Evolutionary conservation across 2,113 vertebrate genomes (phyloP).

Genomic region (Sturnus vulgaris): DNA sequence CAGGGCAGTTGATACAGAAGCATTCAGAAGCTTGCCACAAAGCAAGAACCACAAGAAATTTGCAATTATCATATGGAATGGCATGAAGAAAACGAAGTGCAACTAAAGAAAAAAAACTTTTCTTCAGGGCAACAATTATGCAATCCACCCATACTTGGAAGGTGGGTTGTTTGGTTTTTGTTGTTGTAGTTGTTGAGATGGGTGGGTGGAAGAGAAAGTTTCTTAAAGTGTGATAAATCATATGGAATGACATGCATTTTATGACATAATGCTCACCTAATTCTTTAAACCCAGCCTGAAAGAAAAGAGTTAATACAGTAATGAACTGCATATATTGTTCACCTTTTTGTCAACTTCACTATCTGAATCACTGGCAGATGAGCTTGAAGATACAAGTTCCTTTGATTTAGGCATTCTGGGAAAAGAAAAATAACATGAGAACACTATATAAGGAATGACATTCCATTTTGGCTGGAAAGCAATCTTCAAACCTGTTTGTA

Average conservation of each 20-base stretch:
- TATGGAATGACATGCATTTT: background rate
- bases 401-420: slow-evolving; percentile 97
- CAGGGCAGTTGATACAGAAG: background rate
- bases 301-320: background rate
- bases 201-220: background rate
- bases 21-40: background rate
- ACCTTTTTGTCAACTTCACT: slow-evolving; percentile 96
- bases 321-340: background rate
- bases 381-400: slow-evolving; percentile 91
- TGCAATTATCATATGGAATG: background rate
- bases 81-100: background rate
- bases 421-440: slow-evolving; percentile 23
- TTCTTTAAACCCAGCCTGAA: background rate
- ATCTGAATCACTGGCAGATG: slow-evolving; percentile 93
- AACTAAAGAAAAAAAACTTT: background rate
- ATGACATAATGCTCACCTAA: background rate
- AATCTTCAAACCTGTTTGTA: background rate
- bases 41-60: background rate
- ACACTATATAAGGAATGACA: background rate
- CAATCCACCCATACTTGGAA: background rate
- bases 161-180: background rate
- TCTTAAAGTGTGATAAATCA: background rate
- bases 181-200: background rate
- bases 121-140: background rate
- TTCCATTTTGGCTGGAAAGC: background rate